These are phyloP conservation scores for Lepus americanus DNA, from an alignment of 2,113 vertebrate species.

Conservation along the genomic window DNA sequence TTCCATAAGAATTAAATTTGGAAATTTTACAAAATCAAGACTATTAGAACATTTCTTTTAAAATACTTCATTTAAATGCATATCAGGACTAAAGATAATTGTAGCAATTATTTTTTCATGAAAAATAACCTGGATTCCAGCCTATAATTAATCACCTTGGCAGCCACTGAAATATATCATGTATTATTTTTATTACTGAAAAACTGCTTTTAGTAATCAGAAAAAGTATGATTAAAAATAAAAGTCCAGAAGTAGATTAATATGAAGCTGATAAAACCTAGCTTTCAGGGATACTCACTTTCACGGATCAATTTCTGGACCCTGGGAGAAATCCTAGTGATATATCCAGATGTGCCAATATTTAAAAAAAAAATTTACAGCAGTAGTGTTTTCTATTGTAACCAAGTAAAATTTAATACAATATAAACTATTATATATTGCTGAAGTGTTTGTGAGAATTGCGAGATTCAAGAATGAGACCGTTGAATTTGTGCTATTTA, in stretches of 20 bases:
- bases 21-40: slow-evolving; percentile 71
- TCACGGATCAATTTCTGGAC: not conserved
- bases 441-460: not conserved
- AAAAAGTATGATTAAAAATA: slow-evolving; percentile 60
- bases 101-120: slow-evolving; percentile 75
- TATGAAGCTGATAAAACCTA: not conserved
- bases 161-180: slow-evolving; percentile 70
- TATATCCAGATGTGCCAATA: not conserved
- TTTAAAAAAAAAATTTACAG: not conserved
- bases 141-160: slow-evolving; percentile 77
- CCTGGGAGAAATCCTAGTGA: not conserved
- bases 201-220: slow-evolving; percentile 69
- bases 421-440: not conserved
- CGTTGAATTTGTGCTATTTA: not conserved
- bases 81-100: slow-evolving; percentile 73
- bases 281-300: not conserved
- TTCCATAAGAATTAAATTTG: slow-evolving; percentile 73
- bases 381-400: not conserved
- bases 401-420: not conserved
- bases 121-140: slow-evolving; percentile 72
- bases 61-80: slow-evolving; percentile 76
- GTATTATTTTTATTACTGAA: slow-evolving; percentile 66
- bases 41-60: slow-evolving; percentile 70
- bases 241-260: slow-evolving; percentile 36
- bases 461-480: not conserved